A percentile compares a stretch with the other conserved stretches of the same genome.
Conservation (phyloP, 2,797 vertebrate genomes). For the Darevskia nairensis region DNA sequence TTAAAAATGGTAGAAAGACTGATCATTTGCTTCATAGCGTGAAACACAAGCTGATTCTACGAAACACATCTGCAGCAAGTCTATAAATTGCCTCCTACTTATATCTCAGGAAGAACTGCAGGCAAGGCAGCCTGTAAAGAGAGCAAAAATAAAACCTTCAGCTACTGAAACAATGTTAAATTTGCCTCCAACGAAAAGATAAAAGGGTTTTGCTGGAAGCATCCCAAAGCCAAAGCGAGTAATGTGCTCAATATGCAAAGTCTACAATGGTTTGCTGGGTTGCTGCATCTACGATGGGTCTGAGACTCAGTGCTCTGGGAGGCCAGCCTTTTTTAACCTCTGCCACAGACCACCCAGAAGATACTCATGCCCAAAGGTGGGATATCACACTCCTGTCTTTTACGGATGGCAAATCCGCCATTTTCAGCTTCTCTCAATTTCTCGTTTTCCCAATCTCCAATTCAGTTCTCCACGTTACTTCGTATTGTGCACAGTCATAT, state of each 20-base stretch:
- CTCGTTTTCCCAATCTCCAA: too few relatives aligned
- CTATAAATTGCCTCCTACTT: conserved; percentile 41
- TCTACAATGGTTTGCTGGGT: conserved; percentile 57
- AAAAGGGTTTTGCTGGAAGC: conserved; percentile 65
- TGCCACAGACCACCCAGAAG: not conserved
- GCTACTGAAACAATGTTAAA: conserved; percentile 67
- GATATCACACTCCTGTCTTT: not conserved
- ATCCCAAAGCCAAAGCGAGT: conserved; percentile 57
- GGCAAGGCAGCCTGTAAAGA: conserved; percentile 32
- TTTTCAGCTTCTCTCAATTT: too few relatives aligned
- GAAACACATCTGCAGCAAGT: conserved; percentile 48
- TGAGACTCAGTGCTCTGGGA: not conserved
- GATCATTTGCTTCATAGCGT: conserved; percentile 66
- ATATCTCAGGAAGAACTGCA: conserved; percentile 55
- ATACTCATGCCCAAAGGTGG: not conserved
- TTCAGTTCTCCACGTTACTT: too few relatives aligned
- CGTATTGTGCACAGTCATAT: not conserved
- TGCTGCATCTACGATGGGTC: conserved; percentile 19
- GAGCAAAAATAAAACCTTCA: conserved; percentile 57
- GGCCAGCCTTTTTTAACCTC: not conserved
- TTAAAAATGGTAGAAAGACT: conserved; percentile 49
- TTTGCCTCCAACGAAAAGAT: conserved; percentile 61
- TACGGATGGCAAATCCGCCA: too few relatives aligned
- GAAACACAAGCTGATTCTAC: conserved; percentile 70
- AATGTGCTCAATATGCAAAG: conserved; percentile 72